Base-by-base conservation (phyloP, 1,140 invertebrate species). In the Lepidurus couesii region DNA sequence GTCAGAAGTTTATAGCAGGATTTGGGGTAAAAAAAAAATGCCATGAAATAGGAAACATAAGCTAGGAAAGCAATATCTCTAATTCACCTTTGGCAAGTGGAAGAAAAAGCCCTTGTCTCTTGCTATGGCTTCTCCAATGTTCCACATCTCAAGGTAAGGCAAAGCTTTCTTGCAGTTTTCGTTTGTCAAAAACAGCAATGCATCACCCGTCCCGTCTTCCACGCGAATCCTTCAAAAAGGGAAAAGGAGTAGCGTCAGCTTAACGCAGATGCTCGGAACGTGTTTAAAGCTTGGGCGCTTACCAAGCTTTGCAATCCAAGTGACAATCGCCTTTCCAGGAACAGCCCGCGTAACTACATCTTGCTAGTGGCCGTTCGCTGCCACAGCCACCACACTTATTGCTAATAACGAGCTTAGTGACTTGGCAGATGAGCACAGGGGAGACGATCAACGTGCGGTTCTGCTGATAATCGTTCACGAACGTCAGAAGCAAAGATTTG, bases 241-340 rank as follows among this genome's bases (percentile, higher is more conserved):
- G 47, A 44, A 24, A 47, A 42, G 24, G 10, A 44, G 10, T 44
- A 11, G 21, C 21, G 24, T 45, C 16, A n/a, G 42, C 43, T 77
- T 47, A 43, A 45, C 42, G 47, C n/a, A 42, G 10, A 45, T 13
- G 24, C 75, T 42, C 43, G 26, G 42, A 75, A 45, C 24, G 24
- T 45, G 47, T 24, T 77, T 45, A 34, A 75, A 26, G 11, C 34
- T n/a, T 75, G 34, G 42, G 78, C 21, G 45, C 75, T 44, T 79
- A 79, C 78, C 78, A 79, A n/a, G 78, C 78, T 75, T 79, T 79
- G n/a, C 74, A 44, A 47, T 79, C 78, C 21, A 75, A 45, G 74
- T 74, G 74, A 44, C 73, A 44, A 34, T 79, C 42, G 74, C 43
- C 73, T 74, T 44, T 44, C 78, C 78, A 79, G 74, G 74, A 75